Evolutionary conservation across 2,797 vertebrate species (phyloP).

Genomic region (Poeciliopsis paucimaculata): DNA sequence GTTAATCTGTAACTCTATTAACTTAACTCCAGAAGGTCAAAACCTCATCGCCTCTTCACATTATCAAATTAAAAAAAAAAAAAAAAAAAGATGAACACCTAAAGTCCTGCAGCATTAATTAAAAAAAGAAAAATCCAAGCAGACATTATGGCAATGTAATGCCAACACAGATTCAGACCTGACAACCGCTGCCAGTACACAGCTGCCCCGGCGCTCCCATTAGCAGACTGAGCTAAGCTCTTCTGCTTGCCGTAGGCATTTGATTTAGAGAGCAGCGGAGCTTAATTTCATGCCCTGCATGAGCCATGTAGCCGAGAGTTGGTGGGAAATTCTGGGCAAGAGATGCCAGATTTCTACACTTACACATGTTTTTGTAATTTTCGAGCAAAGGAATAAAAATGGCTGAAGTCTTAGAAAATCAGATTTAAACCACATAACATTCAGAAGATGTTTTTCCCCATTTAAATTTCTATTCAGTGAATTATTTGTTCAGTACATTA

Average conservation of each 20-base stretch:
- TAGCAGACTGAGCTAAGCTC: background rate
- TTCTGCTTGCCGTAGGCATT: background rate
- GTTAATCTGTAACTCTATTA: background rate
- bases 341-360: conserved; percentile 19
- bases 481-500: background rate
- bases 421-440: background rate
- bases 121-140: background rate
- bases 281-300: conserved; percentile 61
- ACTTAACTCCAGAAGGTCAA: background rate
- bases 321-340: conserved; percentile 19
- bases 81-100: background rate
- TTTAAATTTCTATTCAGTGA: background rate
- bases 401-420: background rate
- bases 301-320: conserved; percentile 59
- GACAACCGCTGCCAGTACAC: conserved; percentile 31
- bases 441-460: background rate
- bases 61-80: background rate
- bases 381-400: background rate
- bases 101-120: background rate
- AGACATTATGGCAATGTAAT: background rate
- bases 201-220: conserved; percentile 36
- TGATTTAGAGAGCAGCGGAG: conserved; percentile 13
- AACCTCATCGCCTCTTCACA: background rate
- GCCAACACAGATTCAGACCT: conserved; percentile 21
- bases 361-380: conserved; percentile 10